These are phyloP conservation scores for Drosophila niveifrons DNA, from an alignment of 2,888 invertebrate species.

Conservation along the genomic window DNA sequence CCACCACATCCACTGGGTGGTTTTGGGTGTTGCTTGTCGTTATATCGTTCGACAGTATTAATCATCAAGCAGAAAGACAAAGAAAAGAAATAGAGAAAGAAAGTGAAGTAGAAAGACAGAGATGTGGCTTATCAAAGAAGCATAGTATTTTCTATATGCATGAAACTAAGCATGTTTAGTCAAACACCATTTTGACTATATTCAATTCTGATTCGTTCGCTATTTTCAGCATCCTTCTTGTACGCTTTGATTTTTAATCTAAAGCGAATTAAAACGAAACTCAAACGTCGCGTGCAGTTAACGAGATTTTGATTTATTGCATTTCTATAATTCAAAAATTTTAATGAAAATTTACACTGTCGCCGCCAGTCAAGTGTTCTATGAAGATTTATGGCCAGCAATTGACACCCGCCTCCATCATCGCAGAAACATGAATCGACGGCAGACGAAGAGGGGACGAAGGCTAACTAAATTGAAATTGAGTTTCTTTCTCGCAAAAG, in stretches of 20 bases:
- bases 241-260: constrained; percentile 46
- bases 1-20: constrained; percentile 53
- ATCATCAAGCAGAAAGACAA: constrained; percentile 47
- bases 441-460: not conserved
- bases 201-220: constrained; percentile 21
- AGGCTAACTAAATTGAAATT: constrained; percentile 50
- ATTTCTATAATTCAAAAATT: constrained; percentile 67
- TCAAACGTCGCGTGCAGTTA: constrained; percentile 64
- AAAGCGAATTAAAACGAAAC: constrained; percentile 52
- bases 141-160: no score
- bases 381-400: constrained; percentile 78
- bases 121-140: constrained; percentile 42
- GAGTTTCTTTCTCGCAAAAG: constrained; percentile 12
- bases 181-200: constrained; percentile 14
- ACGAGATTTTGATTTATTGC: constrained; percentile 79
- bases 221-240: constrained; percentile 30
- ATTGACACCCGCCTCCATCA: constrained; percentile 73
- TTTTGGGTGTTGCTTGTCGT: constrained; percentile 72
- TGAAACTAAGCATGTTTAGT: not conserved
- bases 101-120: not conserved
- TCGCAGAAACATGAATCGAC: constrained; percentile 26
- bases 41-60: constrained; percentile 71
- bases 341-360: constrained; percentile 75
- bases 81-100: not conserved
- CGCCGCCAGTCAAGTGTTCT: constrained; percentile 74